phyloP scores from a whole-genome alignment of 2,888 invertebrate species.

The Drosophila mayaguana region DNA sequence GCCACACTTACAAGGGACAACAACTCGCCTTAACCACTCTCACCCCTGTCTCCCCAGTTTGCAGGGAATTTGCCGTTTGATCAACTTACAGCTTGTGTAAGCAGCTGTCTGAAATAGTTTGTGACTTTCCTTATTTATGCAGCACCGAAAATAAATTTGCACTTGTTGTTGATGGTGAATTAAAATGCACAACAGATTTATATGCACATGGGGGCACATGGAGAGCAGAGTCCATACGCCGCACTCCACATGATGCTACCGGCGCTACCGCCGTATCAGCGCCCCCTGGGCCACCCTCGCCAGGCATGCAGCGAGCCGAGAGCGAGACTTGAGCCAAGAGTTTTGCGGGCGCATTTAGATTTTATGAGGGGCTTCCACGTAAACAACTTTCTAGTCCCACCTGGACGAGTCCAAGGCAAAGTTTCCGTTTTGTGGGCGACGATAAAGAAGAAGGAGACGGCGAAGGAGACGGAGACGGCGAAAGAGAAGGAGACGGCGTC shows the following conservation, averaged over 20 bases:
- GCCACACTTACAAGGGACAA: too few relatives aligned
- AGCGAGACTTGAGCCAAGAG: constrained; percentile 13
- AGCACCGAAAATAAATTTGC: constrained; percentile 38
- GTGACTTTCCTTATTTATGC: constrained; percentile 22
- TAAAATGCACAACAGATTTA: constrained; percentile 59
- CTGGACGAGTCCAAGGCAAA: constrained; percentile 33
- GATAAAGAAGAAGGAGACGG: too few relatives aligned
- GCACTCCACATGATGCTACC: neutral
- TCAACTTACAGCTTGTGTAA: neutral
- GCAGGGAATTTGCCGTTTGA: constrained; percentile 8
- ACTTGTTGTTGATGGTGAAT: constrained; percentile 49
- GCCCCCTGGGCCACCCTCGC: neutral
- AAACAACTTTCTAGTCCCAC: constrained; percentile 40
- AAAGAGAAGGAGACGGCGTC: neutral
- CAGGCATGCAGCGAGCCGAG: too few relatives aligned
- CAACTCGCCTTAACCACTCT: too few relatives aligned
- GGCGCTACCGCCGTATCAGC: too few relatives aligned
- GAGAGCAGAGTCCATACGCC: neutral
- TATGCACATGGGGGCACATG: constrained; percentile 12
- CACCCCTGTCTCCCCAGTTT: too few relatives aligned
- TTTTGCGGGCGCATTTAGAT: constrained; percentile 29
- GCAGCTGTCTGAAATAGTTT: neutral
- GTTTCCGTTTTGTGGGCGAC: constrained; percentile 18
- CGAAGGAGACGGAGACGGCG: neutral
- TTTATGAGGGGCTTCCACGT: constrained; percentile 28